phyloP scores from a whole-genome alignment of 1,140 invertebrate genomes.

The Neodiprion lecontei region DNA sequence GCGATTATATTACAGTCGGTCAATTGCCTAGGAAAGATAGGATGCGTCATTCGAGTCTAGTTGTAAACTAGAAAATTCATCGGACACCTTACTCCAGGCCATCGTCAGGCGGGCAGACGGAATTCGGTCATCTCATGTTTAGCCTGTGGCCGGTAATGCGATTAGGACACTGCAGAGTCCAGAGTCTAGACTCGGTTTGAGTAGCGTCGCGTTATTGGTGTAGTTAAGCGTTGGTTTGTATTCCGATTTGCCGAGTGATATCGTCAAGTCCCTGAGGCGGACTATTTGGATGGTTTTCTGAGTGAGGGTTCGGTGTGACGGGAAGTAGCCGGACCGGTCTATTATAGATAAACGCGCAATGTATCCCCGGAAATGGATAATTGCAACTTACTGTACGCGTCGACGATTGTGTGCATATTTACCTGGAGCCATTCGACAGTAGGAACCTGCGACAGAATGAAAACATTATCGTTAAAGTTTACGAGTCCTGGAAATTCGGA shows the following conservation, averaged over 20 bases:
- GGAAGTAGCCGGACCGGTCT: background rate
- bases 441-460: slow-evolving; percentile 47
- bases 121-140: too few species aligned
- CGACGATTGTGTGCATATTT: slow-evolving; percentile 22
- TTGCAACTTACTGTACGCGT: background rate
- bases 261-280: background rate
- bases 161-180: background rate
- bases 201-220: background rate
- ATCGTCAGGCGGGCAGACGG: too few species aligned
- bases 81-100: too few species aligned
- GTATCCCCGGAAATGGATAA: background rate
- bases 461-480: background rate
- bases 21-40: too few species aligned
- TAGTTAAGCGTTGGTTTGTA: slow-evolving; percentile 2
- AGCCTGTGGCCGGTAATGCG: background rate
- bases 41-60: too few species aligned
- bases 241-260: background rate
- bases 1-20: too few species aligned
- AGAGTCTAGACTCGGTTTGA: background rate
- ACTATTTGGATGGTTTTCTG: background rate
- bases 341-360: too few species aligned
- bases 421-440: slow-evolving; percentile 59
- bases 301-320: background rate
- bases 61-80: too few species aligned
- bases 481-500: slow-evolving; percentile 7